A percentile compares a stretch with the other conserved stretches of the same genome.
phyloP scores from a whole-genome alignment of 2,888 invertebrate species.

The Sphecodes monilicornis region DNA sequence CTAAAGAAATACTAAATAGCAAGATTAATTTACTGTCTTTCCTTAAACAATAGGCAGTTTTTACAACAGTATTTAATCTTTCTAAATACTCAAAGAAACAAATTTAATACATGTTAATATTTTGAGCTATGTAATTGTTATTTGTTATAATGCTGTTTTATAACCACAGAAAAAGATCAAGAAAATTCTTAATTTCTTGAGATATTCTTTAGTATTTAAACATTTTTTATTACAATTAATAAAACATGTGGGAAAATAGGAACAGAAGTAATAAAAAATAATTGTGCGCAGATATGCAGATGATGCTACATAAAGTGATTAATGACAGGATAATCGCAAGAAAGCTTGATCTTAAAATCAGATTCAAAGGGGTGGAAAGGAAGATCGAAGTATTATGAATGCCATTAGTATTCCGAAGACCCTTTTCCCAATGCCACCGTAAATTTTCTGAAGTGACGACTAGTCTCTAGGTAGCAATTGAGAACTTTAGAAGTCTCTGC shows the following conservation, averaged over 20 bases:
- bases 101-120: no score
- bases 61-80: no score
- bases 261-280: background rate
- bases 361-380: background rate
- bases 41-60: no score
- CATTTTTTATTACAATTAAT: background rate
- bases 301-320: background rate
- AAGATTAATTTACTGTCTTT: no score
- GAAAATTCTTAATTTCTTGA: no score
- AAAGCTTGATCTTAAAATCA: background rate
- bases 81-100: no score
- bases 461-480: constrained; percentile 10
- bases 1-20: no score
- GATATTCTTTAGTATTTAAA: background rate
- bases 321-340: background rate
- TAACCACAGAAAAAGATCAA: no score
- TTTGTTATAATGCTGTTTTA: no score
- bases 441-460: constrained; percentile 11
- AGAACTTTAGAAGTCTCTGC: background rate
- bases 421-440: constrained; percentile 12
- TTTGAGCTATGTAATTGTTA: no score
- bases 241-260: background rate
- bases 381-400: constrained; percentile 5
- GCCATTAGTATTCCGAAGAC: background rate
- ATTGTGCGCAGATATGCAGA: background rate